A percentile compares a stretch with the other conserved stretches of the same genome.
phyloP scores from a whole-genome alignment of 1,140 invertebrate species.

The Philotrypesis tridentata region DNA sequence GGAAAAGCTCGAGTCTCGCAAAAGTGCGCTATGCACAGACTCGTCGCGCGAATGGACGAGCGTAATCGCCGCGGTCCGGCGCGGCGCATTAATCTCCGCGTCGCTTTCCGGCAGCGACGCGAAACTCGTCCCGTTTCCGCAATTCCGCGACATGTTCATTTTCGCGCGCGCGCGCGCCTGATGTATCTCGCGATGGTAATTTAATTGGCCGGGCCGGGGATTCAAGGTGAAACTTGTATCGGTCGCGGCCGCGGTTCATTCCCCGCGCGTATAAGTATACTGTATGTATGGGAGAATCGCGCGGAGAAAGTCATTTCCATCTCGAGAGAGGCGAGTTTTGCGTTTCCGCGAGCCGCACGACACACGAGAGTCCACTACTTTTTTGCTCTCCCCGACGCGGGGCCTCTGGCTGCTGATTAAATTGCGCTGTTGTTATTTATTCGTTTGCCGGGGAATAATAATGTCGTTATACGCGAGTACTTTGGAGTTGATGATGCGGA shows the following conservation, averaged over 20 bases:
- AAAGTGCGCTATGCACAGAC: background rate
- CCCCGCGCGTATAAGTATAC: too few species aligned
- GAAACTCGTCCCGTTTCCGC: constrained; percentile 14
- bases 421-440: too few species aligned
- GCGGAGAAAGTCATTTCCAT: constrained; percentile 30
- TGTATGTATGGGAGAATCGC: too few species aligned
- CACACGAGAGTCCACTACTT: too few species aligned
- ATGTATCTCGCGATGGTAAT: constrained; percentile 14
- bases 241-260: background rate
- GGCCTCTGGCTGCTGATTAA: too few species aligned
- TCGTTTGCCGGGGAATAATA: too few species aligned
- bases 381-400: too few species aligned
- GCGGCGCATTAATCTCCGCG: background rate
- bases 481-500: too few species aligned
- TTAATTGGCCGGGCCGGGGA: constrained; percentile 31
- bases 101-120: background rate
- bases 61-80: background rate
- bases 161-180: background rate
- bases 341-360: background rate
- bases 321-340: background rate
- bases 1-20: background rate
- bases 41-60: background rate
- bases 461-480: too few species aligned
- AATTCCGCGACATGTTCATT: background rate
- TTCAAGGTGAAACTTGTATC: constrained; percentile 27